These are phyloP conservation scores for Drosophila repleta DNA, from an alignment of 1,140 invertebrate species.

Conservation along the genomic window DNA sequence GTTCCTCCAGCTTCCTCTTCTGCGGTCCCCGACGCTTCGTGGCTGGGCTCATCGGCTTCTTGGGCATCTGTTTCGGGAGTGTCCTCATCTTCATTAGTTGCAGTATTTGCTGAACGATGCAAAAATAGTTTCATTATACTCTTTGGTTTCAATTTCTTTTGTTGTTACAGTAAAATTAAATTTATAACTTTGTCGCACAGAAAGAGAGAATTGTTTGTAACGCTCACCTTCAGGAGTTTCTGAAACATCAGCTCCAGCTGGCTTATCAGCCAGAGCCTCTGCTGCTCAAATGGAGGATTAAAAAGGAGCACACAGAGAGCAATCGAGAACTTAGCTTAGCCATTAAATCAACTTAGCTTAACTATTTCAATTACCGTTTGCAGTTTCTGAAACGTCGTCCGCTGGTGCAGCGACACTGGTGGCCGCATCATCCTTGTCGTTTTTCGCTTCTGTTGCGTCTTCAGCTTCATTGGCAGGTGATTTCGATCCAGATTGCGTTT, in stretches of 20 bases:
- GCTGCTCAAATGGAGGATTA: constrained; percentile 46
- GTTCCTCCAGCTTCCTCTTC: constrained; percentile 46
- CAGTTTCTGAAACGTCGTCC: constrained; percentile 24
- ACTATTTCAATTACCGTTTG: constrained; percentile 44
- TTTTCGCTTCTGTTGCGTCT: neutral
- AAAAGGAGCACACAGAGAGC: constrained; percentile 12
- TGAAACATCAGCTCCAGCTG: constrained; percentile 58
- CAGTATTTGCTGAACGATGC: neutral
- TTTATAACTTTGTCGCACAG: no score
- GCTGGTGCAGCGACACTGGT: constrained; percentile 6
- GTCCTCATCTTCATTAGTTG: constrained; percentile 50
- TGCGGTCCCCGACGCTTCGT: constrained; percentile 46
- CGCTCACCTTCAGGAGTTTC: constrained; percentile 68
- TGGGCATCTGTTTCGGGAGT: constrained; percentile 46
- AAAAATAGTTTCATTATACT: neutral
- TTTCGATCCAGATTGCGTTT: constrained; percentile 48
- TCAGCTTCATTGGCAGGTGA: constrained; percentile 15
- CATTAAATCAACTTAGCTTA: neutral
- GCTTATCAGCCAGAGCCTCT: constrained; percentile 61
- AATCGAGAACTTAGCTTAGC: constrained; percentile 15
- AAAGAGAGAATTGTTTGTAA: neutral
- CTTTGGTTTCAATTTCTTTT: no score
- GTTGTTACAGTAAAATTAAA: no score
- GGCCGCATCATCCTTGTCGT: constrained; percentile 12
- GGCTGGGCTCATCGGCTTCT: constrained; percentile 63